Percentiles rank a stretch among this genome's conserved stretches.
These are phyloP conservation scores for Pyralis farinalis DNA, from an alignment of 2,888 invertebrate genomes.

Conservation along the genomic window DNA sequence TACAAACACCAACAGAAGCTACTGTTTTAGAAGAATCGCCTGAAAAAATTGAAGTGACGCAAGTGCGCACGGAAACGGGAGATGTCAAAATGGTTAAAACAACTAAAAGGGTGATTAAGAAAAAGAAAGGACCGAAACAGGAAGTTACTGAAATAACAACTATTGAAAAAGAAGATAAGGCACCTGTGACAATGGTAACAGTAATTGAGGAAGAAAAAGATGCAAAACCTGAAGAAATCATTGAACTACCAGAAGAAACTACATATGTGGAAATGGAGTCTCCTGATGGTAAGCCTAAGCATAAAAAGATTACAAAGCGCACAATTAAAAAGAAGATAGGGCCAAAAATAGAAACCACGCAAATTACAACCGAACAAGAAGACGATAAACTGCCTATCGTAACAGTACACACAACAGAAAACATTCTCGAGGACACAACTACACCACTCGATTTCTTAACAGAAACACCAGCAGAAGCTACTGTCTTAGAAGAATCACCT, in stretches of 20 bases:
- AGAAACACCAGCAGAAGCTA: slow-evolving; percentile 12
- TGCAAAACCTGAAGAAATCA: slow-evolving; percentile 25
- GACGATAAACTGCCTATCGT: slow-evolving; percentile 40
- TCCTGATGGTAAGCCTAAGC: slow-evolving; percentile 36
- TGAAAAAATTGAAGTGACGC: slow-evolving; percentile 24
- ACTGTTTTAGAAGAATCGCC: slow-evolving; percentile 22
- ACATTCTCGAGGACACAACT: slow-evolving; percentile 33
- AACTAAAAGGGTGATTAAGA: slow-evolving; percentile 24
- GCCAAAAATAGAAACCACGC: slow-evolving; percentile 33
- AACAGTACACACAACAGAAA: slow-evolving; percentile 44
- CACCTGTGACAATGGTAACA: background rate
- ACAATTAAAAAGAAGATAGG: slow-evolving; percentile 56
- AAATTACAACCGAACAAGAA: slow-evolving; percentile 20
- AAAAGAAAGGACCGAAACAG: slow-evolving; percentile 27
- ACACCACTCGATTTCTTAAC: background rate
- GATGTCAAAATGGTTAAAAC: slow-evolving; percentile 38
- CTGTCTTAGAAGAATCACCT: slow-evolving; percentile 27
- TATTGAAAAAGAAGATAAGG: slow-evolving; percentile 20
- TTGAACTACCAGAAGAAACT: slow-evolving; percentile 27
- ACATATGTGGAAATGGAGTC: slow-evolving; percentile 33
- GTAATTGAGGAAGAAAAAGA: background rate
- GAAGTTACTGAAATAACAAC: slow-evolving; percentile 23
- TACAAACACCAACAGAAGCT: slow-evolving; percentile 14
- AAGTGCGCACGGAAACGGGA: slow-evolving; percentile 25
- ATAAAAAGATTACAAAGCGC: slow-evolving; percentile 37